phyloP scores from a whole-genome alignment of 2,888 invertebrate species.

The Dyspetes luteomarginatus region DNA sequence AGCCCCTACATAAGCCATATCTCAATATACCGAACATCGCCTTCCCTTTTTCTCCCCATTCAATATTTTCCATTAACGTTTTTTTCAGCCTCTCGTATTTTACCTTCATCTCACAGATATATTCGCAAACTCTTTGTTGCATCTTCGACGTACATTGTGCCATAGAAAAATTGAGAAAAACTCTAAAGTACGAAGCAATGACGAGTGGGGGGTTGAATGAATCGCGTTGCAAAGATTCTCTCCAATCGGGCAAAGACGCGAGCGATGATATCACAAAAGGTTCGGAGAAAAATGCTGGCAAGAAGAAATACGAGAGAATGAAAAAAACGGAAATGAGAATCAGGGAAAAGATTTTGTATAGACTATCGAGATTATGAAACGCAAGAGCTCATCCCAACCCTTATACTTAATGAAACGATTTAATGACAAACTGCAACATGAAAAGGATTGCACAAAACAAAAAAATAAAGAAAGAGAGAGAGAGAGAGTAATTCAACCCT shows the following conservation, averaged over 20 bases:
- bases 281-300: background rate
- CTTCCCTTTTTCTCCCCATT: slow-evolving; percentile 26
- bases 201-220: slow-evolving; percentile 20
- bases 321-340: background rate
- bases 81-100: slow-evolving; percentile 14
- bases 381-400: no score
- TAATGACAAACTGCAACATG: no score
- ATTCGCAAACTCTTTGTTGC: background rate
- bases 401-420: background rate
- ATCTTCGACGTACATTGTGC: slow-evolving; percentile 18
- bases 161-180: slow-evolving; percentile 17
- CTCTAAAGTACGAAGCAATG: slow-evolving; percentile 17
- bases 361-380: no score
- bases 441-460: no score
- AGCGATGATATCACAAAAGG: slow-evolving; percentile 26
- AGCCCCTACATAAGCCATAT: slow-evolving; percentile 16
- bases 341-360: slow-evolving; percentile 13
- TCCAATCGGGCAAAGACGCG: slow-evolving; percentile 28
- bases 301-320: background rate
- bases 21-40: slow-evolving; percentile 10
- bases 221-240: slow-evolving; percentile 41
- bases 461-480: no score
- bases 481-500: no score
- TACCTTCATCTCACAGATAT: background rate
- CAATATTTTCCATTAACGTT: slow-evolving; percentile 26